phyloP scores from a whole-genome alignment of 1,140 invertebrate genomes.

The Homalodisca vitripennis region DNA sequence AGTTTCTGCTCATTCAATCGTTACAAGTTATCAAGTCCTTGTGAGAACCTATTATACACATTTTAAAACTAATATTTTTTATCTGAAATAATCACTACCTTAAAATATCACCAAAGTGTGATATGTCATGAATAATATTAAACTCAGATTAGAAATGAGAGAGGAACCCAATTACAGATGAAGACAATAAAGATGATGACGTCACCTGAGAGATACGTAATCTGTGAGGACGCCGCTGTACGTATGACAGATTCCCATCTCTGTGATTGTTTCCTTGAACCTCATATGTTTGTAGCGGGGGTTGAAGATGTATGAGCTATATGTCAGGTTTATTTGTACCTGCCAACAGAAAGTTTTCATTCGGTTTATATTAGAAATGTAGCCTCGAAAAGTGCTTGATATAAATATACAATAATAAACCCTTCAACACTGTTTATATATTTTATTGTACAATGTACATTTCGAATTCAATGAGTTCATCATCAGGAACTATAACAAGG shows the following conservation, averaged over 20 bases:
- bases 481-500: too few species aligned
- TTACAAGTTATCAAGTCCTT: too few species aligned
- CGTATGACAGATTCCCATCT: slow-evolving; percentile 42
- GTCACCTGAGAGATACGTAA: slow-evolving; percentile 35
- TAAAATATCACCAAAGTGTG: not conserved
- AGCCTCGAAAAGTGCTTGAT: too few species aligned
- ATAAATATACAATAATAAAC: too few species aligned
- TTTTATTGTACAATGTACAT: too few species aligned
- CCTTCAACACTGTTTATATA: too few species aligned
- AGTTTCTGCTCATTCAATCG: too few species aligned
- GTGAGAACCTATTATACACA: too few species aligned
- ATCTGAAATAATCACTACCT: not conserved
- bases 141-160: not conserved
- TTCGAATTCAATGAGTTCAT: too few species aligned
- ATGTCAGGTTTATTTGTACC: slow-evolving; percentile 33
- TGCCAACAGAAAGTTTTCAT: slow-evolving; percentile 27
- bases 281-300: slow-evolving; percentile 32
- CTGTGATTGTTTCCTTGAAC: slow-evolving; percentile 39
- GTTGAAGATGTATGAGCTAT: slow-evolving; percentile 38
- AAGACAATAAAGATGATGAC: not conserved
- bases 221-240: slow-evolving; percentile 37
- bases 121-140: not conserved
- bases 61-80: too few species aligned
- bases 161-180: not conserved
- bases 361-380: too few species aligned